Percentiles rank a stretch among this genome's conserved stretches.
These are phyloP conservation scores for Euphonia xanthogaster DNA, from an alignment of 2,797 vertebrate species.

Conservation along the genomic window DNA sequence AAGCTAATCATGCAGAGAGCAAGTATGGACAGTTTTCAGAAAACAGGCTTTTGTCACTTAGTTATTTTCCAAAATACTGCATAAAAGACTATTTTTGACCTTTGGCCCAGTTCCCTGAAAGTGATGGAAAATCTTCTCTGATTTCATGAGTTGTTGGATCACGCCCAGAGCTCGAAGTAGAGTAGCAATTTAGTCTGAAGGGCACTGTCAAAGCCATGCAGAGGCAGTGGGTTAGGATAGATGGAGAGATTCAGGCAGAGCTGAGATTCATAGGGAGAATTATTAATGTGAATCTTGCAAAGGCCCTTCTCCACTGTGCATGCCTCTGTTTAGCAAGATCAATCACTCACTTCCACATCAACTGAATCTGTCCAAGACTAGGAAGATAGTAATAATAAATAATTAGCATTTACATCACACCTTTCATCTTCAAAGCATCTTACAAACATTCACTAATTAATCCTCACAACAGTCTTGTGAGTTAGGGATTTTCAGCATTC, in stretches of 20 bases:
- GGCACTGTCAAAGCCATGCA: not conserved
- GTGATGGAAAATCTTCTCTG: not conserved
- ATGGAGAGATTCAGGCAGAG: not conserved
- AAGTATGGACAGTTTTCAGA: not conserved
- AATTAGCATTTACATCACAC: constrained; percentile 58
- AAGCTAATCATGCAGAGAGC: constrained; percentile 25
- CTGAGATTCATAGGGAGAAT: not conserved
- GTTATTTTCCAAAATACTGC: constrained; percentile 8
- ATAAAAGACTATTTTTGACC: not conserved
- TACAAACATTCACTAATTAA: constrained; percentile 54
- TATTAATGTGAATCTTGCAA: not conserved
- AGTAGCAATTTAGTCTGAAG: not conserved
- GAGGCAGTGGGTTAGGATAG: not conserved
- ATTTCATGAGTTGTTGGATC: not conserved
- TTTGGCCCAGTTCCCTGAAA: not conserved
- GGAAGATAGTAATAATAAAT: constrained; percentile 55
- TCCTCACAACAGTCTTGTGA: not conserved
- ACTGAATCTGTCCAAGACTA: not conserved
- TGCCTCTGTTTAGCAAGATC: constrained; percentile 31
- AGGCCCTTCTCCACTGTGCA: not conserved
- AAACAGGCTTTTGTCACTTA: not conserved
- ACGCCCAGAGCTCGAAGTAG: not conserved
- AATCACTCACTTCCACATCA: constrained; percentile 10
- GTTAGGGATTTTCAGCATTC: constrained; percentile 15
- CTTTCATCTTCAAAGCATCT: constrained; percentile 50